Conservation (phyloP, 2,113 vertebrate species). For the Coptodon bakossiorum region DNA sequence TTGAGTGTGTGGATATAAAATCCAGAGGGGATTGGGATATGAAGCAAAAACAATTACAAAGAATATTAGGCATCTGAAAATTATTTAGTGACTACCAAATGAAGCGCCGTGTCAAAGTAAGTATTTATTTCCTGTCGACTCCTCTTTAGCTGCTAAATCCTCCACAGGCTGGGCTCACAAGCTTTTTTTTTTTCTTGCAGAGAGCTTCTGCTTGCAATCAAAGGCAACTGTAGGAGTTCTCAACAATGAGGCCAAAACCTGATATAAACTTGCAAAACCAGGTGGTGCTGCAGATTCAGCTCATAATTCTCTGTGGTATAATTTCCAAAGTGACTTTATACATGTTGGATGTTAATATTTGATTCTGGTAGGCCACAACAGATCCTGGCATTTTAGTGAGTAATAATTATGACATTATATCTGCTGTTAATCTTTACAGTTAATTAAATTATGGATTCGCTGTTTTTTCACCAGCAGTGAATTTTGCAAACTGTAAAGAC, state of each 20-base stretch:
- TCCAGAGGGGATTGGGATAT: neutral
- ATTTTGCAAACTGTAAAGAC: neutral
- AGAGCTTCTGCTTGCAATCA: neutral
- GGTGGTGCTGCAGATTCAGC: neutral
- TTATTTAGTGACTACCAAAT: neutral
- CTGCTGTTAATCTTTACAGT: neutral
- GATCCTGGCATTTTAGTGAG: neutral
- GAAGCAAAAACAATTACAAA: neutral
- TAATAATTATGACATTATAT: neutral
- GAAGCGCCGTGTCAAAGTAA: fast-evolving
- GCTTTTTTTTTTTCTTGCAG: neutral
- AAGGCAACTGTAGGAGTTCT: neutral
- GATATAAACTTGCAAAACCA: neutral
- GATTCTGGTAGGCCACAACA: neutral
- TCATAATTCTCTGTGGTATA: neutral
- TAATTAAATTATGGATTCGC: neutral
- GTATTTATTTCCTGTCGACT: neutral
- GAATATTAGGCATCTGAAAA: neutral
- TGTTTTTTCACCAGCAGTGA: neutral
- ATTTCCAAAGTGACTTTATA: neutral
- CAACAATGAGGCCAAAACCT: fast-evolving
- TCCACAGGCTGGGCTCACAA: neutral
- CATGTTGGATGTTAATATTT: neutral
- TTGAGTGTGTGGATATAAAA: neutral
- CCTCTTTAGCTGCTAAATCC: neutral